Conservation (phyloP, 2,113 vertebrate species). For the Delphinus delphis region DNA sequence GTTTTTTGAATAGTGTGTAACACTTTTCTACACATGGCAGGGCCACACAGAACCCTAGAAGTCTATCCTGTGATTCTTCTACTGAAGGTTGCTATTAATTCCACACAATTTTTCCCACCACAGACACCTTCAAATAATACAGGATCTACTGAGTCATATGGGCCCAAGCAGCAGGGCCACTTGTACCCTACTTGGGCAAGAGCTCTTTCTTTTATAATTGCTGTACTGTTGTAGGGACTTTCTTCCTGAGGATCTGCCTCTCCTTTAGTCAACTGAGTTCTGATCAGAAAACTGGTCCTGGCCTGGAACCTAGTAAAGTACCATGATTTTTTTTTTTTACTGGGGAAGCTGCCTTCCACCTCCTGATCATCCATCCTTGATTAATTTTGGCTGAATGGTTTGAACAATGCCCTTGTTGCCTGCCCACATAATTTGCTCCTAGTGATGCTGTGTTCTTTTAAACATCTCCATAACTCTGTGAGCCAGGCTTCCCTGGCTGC, state of each 20-base stretch:
- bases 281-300: background rate
- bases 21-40: background rate
- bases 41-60: background rate
- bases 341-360: background rate
- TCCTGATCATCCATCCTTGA: background rate
- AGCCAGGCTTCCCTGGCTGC: background rate
- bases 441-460: background rate
- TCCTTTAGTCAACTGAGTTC: background rate
- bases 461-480: background rate
- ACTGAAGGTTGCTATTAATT: background rate
- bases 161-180: background rate
- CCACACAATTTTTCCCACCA: background rate
- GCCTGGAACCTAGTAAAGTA: background rate
- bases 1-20: background rate
- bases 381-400: background rate
- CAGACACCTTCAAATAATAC: background rate
- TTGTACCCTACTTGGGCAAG: background rate
- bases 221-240: background rate
- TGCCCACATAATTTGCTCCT: background rate
- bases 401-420: background rate
- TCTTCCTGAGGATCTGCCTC: background rate
- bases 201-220: background rate
- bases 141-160: background rate
- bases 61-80: background rate
- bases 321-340: background rate